Evolutionary conservation across 2,113 vertebrate species (phyloP), one percentile per base, ranked within the genome.

Genomic region (Entelurus aequoreus): DNA sequence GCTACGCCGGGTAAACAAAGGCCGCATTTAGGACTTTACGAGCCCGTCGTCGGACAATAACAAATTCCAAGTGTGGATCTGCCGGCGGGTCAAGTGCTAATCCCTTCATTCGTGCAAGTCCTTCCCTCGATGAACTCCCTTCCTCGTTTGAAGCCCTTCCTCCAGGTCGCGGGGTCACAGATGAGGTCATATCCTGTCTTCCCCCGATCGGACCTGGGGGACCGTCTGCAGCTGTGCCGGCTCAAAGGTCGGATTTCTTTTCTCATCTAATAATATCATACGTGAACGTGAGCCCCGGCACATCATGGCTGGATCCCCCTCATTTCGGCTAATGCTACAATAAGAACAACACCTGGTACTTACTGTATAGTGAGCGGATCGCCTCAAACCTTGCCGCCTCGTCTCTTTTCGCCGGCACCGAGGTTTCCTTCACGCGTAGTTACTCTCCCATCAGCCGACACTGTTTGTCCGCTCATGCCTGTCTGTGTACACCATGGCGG

Each of bases 101-200:
- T 64, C 66, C 67, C 71, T 54, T 75, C 69, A 66, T 60, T 68
- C 75, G 79, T 84, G 75, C 79, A 47, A 80, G 50, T 60, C 68
- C 64, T 76, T 62, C 61, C 28, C 73, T 16, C 58, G 75, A 81
- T 83, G 69, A 84, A 85, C 79, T 66, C 76, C 54, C 14, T 0
- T 42, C 74, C 60, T 57, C 78, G 40, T 90, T 86, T 90, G 76
- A 89, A 89, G 80, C 72, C 70, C 73, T 82, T 87, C 86, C 84
- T 81, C 56, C 60, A 28, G 87, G 84, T 80, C 79, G 11, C 48
- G 36, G 81, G 86, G 86, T 86, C 84, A 74, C 61, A 46, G 37
- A 87, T 89, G 86, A 86, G 87, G 86, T 90, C 88, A 91, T 71
- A 89, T 91, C 90, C 90, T 85, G 84, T 80, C 84, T 86, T 72